Base-by-base conservation (phyloP, 1,140 invertebrate species). In the Drosophila baimaii region DNA sequence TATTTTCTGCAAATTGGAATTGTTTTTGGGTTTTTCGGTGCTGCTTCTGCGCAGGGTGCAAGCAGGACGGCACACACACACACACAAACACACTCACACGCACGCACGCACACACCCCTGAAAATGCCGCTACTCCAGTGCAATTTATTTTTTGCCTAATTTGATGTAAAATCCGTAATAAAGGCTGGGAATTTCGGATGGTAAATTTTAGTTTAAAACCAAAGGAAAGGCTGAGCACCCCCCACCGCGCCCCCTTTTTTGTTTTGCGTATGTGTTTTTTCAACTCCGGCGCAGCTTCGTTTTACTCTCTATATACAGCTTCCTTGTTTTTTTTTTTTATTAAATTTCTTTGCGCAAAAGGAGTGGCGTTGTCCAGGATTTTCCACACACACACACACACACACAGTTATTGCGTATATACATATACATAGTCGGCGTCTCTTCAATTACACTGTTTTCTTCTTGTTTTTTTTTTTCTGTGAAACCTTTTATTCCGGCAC, bases 321-420 rank as follows among this genome's bases (percentile, higher is more conserved):
- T 37, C 54, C 27, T 17, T 51, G 49, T 75, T 56, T 75, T 77
- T 62, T 69, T 79, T 79, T 75, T 62, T 41, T 46, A 57, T 65
- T 72, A 54, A 71, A 73, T 73, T 82, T 78, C 72, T 71, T 86
- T 82, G 75, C 79, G 75, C 82, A 88, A 88, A 86, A 86, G 83
- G 83, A 86, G 83, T 86, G 83, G 83, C 83, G 83, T 51, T 65
- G 65, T 78, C 75, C 57, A 76, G 64, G 49, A 66, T 79, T 69
- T 79, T 83, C 25, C 65, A 79, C 57, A 68, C 77, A 75, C 58
- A 85, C 39, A 69, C 52, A 58, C 17, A 52, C 27, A 52, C 31
- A 35, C 31, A 54, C 51, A 19, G 31, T 54, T 35, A 35, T 35
- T 54, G 51, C 51, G 31, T 54, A 35, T 51, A 31, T 64, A 46